Evolutionary conservation across 1,140 invertebrate species (phyloP), one percentile per base, ranked within the genome.

Genomic region (Bombus ignitus): DNA sequence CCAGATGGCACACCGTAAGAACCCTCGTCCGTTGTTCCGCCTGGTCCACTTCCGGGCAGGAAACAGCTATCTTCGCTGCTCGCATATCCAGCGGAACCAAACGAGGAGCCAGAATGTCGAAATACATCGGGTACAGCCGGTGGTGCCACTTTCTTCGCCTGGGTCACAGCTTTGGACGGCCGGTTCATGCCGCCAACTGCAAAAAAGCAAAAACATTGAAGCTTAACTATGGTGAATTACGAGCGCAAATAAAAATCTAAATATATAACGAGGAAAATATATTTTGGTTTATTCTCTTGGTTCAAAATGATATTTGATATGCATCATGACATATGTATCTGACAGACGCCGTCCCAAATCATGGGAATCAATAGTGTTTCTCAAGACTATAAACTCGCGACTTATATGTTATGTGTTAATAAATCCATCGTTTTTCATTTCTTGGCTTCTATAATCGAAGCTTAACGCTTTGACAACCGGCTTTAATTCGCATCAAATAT

Each of bases 181-280:
- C 97, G 97, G 94, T 97, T 97, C 97, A 98, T 97, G 89, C 97
- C 97, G 95, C 97, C 97, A 95, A 97, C 97, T 97, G 95, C 18
- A 62, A 62, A n/a, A 12, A 22, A 53, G 6, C 47, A 22, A 53
- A 6, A 22, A 53, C 47, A 53, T 53, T 3, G 47, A 53, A 53
- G 1, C 47, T 53, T 53, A 22, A 53, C 18, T 53, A 53, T 22
- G 47, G 47, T 22, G 47, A 22, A 53, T 53, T 53, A 53, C 47
- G 18, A 53, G 47, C 47, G 18, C 47, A 22, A 53, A 22, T 8
- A 53, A 22, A 47, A 22, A 53, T 22, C 18, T 53, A 53, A 53
- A 53, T 22, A 53, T 53, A 22, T 8, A 22, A 22, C 47, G 47
- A 8, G 47, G 47, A 22, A 8, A 22, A 53, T 6, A 22, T 5